Conservation (phyloP, 2,888 invertebrate genomes). For the Argyra leucocephala region DNA sequence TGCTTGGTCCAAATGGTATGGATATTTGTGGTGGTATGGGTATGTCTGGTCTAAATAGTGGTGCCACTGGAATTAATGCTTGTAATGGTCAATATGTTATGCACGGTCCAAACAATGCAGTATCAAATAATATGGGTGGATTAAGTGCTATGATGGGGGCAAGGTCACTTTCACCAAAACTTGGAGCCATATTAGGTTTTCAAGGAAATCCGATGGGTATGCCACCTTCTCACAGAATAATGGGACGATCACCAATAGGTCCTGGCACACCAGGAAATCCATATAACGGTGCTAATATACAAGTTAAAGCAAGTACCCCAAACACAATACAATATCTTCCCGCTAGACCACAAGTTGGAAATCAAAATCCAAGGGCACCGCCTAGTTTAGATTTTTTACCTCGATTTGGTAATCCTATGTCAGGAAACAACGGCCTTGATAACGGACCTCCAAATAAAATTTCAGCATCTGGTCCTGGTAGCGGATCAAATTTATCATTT, state of each 20-base stretch:
- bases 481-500: constrained; percentile 25
- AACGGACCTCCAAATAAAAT: constrained; percentile 21
- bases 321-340: constrained; percentile 98
- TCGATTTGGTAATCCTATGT: constrained; percentile 68
- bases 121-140: constrained; percentile 29
- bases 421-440: background rate
- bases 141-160: constrained; percentile 39
- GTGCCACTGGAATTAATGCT: constrained; percentile 19
- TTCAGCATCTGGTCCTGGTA: constrained; percentile 16
- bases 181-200: constrained; percentile 41
- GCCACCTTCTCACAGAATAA: constrained; percentile 46
- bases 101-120: constrained; percentile 28
- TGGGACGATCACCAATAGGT: constrained; percentile 56
- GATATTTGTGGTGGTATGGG: constrained; percentile 29
- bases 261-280: constrained; percentile 45
- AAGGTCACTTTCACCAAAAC: constrained; percentile 56
- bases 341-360: constrained; percentile 77
- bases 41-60: constrained; percentile 21
- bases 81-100: constrained; percentile 24
- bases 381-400: constrained; percentile 84
- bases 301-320: constrained; percentile 92
- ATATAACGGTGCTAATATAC: constrained; percentile 60
- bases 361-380: constrained; percentile 63
- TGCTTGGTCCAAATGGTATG: constrained; percentile 29
- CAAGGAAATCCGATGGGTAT: constrained; percentile 30